phyloP scores from a whole-genome alignment of 2,797 vertebrate species.

The Urosaurus nigricauda region DNA sequence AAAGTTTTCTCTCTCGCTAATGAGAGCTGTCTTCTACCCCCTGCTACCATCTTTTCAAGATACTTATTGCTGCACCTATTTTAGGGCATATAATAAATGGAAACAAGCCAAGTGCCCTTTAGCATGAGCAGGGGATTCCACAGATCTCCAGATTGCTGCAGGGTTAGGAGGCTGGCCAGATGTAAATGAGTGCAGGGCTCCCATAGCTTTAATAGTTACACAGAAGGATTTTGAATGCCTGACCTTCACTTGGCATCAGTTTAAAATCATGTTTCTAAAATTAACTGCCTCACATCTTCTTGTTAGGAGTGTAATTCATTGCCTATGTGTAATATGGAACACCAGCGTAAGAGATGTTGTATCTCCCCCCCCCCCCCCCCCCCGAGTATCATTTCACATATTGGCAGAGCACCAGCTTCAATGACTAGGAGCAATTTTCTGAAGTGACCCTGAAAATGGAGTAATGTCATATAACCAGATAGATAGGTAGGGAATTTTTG shows the following conservation, averaged over 20 bases:
- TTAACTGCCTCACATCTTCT: constrained; percentile 69
- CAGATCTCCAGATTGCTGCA: background rate
- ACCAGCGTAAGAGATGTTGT: constrained; percentile 66
- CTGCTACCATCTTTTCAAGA: background rate
- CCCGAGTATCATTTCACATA: constrained; percentile 63
- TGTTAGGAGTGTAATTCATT: constrained; percentile 72
- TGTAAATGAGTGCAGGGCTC: background rate
- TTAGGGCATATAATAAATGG: background rate
- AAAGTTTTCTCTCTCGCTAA: background rate
- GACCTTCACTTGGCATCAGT: constrained; percentile 71
- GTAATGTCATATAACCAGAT: constrained; percentile 37
- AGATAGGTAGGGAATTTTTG: constrained; percentile 42
- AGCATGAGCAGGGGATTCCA: background rate
- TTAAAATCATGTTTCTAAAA: constrained; percentile 77
- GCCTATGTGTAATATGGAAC: constrained; percentile 64
- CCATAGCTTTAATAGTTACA: background rate
- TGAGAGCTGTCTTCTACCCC: background rate
- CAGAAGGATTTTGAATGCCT: background rate
- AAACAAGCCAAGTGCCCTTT: background rate
- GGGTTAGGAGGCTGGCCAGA: background rate
- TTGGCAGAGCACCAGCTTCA: constrained; percentile 68
- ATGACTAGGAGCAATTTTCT: constrained; percentile 72
- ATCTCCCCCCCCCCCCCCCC: constrained; percentile 35
- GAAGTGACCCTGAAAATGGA: constrained; percentile 37
- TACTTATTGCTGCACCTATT: background rate